Percentiles rank a stretch among this genome's conserved stretches.
Conservation (phyloP, 1,140 invertebrate species). For the Aporrectodea caliginosa region DNA sequence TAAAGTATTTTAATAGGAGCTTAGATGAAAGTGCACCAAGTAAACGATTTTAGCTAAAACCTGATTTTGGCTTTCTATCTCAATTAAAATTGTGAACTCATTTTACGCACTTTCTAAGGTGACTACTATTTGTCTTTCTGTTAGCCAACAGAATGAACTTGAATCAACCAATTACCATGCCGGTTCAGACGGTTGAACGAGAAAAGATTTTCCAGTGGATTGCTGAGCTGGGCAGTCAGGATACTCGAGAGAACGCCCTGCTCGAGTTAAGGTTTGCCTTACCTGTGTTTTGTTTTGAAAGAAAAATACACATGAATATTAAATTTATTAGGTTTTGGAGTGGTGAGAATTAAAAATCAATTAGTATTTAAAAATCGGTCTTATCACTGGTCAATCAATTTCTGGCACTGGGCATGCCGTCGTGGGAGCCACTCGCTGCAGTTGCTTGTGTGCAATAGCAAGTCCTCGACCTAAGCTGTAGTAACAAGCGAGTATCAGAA, state of each 20-base stretch:
- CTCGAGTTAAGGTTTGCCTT: constrained; percentile 73
- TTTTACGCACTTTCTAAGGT: too few relatives aligned
- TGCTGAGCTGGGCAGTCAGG: constrained; percentile 85
- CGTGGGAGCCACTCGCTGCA: background rate
- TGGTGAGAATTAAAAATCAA: background rate
- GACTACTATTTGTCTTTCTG: too few relatives aligned
- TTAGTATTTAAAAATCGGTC: background rate
- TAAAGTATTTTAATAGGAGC: too few relatives aligned
- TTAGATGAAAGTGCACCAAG: too few relatives aligned
- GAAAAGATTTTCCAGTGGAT: constrained; percentile 93
- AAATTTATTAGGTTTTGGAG: background rate
- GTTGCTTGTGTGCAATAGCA: background rate
- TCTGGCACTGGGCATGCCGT: background rate
- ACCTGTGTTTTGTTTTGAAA: background rate
- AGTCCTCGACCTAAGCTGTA: too few relatives aligned
- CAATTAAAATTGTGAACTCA: too few relatives aligned
- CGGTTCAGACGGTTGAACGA: constrained; percentile 61
- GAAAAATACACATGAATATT: background rate
- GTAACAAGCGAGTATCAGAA: too few relatives aligned
- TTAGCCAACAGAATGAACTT: background rate
- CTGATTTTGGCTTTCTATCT: too few relatives aligned
- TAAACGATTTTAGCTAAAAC: too few relatives aligned
- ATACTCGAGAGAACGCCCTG: constrained; percentile 91
- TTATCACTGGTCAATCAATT: background rate
- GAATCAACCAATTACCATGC: background rate